phyloP scores from a whole-genome alignment of 2,797 vertebrate species.

The Prionace glauca region DNA sequence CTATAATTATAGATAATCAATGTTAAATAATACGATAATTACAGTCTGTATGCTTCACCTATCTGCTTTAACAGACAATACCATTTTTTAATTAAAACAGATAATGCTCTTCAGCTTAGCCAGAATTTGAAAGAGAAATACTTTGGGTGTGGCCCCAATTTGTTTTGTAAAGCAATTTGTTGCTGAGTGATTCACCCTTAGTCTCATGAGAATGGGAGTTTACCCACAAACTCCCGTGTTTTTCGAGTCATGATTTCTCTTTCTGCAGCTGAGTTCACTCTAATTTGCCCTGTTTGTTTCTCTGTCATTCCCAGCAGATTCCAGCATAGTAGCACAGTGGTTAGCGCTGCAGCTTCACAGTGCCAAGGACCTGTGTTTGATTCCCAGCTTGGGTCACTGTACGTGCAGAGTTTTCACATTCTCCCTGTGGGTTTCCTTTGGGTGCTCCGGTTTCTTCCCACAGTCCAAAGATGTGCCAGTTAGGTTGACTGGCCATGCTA shows the following conservation, averaged over 20 bases:
- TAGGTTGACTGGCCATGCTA: too few species aligned
- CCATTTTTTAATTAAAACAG: background rate
- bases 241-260: background rate
- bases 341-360: too few species aligned
- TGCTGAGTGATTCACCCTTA: background rate
- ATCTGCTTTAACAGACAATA: background rate
- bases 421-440: too few species aligned
- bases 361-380: too few species aligned
- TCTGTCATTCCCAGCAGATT: background rate
- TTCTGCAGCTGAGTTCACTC: too few species aligned
- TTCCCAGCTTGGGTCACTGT: too few species aligned
- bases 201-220: background rate
- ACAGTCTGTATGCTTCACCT: background rate
- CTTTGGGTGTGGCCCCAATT: background rate
- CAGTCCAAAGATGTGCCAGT: too few species aligned
- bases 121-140: background rate
- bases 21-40: background rate
- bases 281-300: background rate
- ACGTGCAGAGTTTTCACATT: too few species aligned
- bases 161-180: background rate
- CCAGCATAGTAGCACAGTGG: too few species aligned
- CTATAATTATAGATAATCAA: background rate
- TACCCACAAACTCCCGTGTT: background rate
- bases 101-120: background rate
- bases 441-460: too few species aligned